Evolutionary conservation across 1,140 invertebrate genomes (phyloP).

Genomic region (Drosophila trapezifrons): DNA sequence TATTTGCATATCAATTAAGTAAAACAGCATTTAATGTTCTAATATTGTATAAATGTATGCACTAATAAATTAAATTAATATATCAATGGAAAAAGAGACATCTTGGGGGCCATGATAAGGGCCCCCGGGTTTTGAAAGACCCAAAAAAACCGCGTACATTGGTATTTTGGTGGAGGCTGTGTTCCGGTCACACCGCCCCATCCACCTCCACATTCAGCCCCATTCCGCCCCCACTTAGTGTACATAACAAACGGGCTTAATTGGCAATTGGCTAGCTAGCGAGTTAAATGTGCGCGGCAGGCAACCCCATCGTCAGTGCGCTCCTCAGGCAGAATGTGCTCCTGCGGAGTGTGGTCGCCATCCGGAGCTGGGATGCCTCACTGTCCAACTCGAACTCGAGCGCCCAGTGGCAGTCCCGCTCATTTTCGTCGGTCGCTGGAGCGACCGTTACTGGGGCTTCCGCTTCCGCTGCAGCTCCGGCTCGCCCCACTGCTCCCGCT

Average conservation of each 20-base stretch:
- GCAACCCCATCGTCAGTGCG: conserved; percentile 47
- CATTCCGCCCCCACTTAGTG: conserved; percentile 49
- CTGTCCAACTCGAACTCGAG: conserved; percentile 9
- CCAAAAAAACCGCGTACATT: background rate
- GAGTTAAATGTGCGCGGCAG: conserved; percentile 73
- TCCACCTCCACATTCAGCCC: conserved; percentile 19
- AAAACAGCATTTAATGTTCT: too few relatives aligned
- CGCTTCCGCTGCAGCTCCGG: conserved; percentile 1
- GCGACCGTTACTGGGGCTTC: conserved; percentile 56
- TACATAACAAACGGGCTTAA: conserved; percentile 67
- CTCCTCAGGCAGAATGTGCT: conserved; percentile 62
- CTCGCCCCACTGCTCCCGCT: conserved; percentile 12
- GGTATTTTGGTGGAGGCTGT: conserved; percentile 15
- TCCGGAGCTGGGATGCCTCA: conserved; percentile 6
- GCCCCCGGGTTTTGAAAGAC: background rate
- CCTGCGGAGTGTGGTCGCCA: conserved; percentile 29
- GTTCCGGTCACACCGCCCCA: conserved; percentile 1
- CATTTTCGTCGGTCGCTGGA: conserved; percentile 38
- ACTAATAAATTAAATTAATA: background rate
- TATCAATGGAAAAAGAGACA: too few relatives aligned
- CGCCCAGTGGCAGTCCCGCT: conserved; percentile 26
- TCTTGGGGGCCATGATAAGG: background rate
- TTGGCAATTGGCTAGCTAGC: conserved; percentile 58
- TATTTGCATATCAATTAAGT: too few relatives aligned
- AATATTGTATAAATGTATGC: too few relatives aligned